These are phyloP conservation scores for Rugalucina vietnamica DNA, from an alignment of 2,888 invertebrate species.

Conservation along the genomic window DNA sequence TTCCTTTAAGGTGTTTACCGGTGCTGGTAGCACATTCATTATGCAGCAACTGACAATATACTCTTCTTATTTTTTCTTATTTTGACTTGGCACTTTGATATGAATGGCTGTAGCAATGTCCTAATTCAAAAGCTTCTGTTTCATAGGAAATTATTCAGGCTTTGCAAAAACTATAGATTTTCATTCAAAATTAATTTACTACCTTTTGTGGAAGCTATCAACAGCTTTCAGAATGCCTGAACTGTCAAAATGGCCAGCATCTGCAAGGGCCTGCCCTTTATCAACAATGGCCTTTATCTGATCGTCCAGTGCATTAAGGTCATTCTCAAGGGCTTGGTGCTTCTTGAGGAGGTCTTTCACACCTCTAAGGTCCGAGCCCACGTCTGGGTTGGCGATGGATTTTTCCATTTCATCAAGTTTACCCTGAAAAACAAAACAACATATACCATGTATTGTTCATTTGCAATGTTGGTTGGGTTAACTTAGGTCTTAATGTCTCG, in stretches of 20 bases:
- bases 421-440: slow-evolving; percentile 67
- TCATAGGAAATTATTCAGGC: too few relatives aligned
- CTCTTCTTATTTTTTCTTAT: too few relatives aligned
- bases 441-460: too few relatives aligned
- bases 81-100: too few relatives aligned
- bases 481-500: too few relatives aligned
- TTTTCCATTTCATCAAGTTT: slow-evolving; percentile 94
- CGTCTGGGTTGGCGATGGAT: slow-evolving; percentile 89
- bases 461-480: too few relatives aligned
- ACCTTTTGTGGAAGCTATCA: slow-evolving; percentile 89
- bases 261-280: slow-evolving; percentile 93
- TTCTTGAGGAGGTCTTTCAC: slow-evolving; percentile 96
- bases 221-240: slow-evolving; percentile 92
- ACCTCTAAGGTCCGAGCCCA: slow-evolving; percentile 94
- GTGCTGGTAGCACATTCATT: too few relatives aligned
- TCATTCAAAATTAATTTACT: not conserved
- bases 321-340: slow-evolving; percentile 92
- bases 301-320: slow-evolving; percentile 92
- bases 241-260: slow-evolving; percentile 97
- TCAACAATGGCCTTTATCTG: slow-evolving; percentile 91
- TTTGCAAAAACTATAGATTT: not conserved
- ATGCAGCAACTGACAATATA: too few relatives aligned
- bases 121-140: too few relatives aligned
- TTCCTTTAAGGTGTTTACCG: too few relatives aligned
- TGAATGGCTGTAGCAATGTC: too few relatives aligned